These are phyloP conservation scores for Ericerus pela DNA, from an alignment of 1,140 invertebrate species.

Conservation along the genomic window DNA sequence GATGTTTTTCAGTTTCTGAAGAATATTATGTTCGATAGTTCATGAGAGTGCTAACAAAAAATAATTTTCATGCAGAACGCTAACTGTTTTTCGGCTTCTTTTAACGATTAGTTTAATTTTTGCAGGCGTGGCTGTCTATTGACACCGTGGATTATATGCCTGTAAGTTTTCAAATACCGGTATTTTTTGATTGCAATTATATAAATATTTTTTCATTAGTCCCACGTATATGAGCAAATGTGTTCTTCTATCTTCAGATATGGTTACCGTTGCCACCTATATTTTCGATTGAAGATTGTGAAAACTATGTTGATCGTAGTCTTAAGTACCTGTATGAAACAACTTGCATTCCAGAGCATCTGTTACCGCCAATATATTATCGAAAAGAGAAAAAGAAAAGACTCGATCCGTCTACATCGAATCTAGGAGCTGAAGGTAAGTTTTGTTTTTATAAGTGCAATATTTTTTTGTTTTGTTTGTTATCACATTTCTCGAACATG, in stretches of 20 bases:
- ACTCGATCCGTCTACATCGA: neutral
- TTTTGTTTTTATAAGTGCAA: neutral
- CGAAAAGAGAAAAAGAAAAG: slow-evolving; percentile 28
- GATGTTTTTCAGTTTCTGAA: too few relatives aligned
- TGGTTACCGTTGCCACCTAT: slow-evolving; percentile 93
- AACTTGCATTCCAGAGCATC: slow-evolving; percentile 16
- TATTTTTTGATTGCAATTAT: neutral
- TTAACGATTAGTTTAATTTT: slow-evolving; percentile 24
- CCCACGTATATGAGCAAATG: neutral
- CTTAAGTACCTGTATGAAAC: slow-evolving; percentile 70
- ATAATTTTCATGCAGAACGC: too few relatives aligned
- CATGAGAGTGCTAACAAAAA: too few relatives aligned
- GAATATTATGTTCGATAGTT: too few relatives aligned
- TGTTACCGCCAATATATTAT: slow-evolving; percentile 15
- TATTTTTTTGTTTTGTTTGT: slow-evolving; percentile 29
- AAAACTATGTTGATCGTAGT: slow-evolving; percentile 78
- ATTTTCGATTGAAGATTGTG: slow-evolving; percentile 76
- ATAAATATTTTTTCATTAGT: neutral
- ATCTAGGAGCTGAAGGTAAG: neutral
- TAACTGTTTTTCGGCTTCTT: too few relatives aligned
- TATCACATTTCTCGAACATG: slow-evolving; percentile 34
- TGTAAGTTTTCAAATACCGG: slow-evolving; percentile 40
- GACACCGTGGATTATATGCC: slow-evolving; percentile 56
- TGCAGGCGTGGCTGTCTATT: slow-evolving; percentile 56
- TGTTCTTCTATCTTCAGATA: slow-evolving; percentile 20